Conservation (phyloP, 2,888 invertebrate species). For the Brassicogethes aeneus region DNA sequence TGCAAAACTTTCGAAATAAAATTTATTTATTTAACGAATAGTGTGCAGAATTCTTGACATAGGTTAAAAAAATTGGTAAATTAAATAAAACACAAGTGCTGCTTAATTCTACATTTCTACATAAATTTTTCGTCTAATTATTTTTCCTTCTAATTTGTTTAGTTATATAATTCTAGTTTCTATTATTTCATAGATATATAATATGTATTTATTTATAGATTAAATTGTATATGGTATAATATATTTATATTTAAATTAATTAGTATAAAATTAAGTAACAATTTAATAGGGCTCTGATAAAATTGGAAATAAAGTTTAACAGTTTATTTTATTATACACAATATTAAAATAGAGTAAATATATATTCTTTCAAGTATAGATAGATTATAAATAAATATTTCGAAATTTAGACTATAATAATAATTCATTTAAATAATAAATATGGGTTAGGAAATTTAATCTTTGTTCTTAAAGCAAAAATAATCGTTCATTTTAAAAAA, state of each 20-base stretch:
- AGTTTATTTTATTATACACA: neutral
- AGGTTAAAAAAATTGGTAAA: neutral
- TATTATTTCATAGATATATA: neutral
- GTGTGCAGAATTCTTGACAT: neutral
- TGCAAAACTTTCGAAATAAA: no score
- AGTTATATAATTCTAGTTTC: neutral
- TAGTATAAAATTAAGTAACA: neutral
- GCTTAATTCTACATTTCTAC: neutral
- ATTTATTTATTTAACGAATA: neutral
- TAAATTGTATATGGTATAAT: neutral
- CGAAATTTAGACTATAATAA: no score
- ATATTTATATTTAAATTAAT: neutral
- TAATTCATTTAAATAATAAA: no score
- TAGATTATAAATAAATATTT: no score
- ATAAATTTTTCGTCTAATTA: neutral
- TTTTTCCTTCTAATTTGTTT: neutral
- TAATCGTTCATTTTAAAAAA: no score
- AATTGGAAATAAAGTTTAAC: neutral
- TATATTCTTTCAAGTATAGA: no score
- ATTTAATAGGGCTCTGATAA: neutral
- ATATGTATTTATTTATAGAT: neutral
- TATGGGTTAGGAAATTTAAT: no score
- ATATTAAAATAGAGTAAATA: neutral
- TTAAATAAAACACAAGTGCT: constrained; percentile 1
- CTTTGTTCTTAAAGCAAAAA: no score